phyloP scores from a whole-genome alignment of 2,113 vertebrate species.

The Perca fluviatilis region DNA sequence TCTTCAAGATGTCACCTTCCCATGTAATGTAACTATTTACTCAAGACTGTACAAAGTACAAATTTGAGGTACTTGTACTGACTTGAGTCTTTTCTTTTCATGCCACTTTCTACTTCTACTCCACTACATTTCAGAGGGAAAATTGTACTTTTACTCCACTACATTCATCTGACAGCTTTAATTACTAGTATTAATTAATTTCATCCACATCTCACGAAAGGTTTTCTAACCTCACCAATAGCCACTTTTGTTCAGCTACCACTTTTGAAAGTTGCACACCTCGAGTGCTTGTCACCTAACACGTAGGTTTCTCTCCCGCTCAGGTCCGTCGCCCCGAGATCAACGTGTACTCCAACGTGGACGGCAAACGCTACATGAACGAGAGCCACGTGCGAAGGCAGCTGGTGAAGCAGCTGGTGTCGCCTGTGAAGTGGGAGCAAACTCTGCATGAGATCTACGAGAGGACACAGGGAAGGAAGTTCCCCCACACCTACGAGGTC shows the following conservation, averaged over 20 bases:
- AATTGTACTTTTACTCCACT: too few relatives aligned
- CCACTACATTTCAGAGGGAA: too few relatives aligned
- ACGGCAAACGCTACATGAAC: constrained; percentile 88
- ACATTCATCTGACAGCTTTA: too few relatives aligned
- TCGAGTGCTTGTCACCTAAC: not conserved
- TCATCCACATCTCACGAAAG: not conserved
- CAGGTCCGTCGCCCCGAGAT: constrained; percentile 88
- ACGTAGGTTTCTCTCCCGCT: rapidly evolving
- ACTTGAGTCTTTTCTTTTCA: too few relatives aligned
- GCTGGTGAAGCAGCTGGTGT: constrained; percentile 91
- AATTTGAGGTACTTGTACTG: too few relatives aligned
- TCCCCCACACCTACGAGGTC: constrained; percentile 92
- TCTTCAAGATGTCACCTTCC: not conserved
- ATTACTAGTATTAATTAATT: not conserved
- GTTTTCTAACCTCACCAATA: not conserved
- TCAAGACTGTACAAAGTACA: too few relatives aligned
- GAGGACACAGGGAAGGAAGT: constrained; percentile 85
- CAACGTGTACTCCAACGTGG: constrained; percentile 91
- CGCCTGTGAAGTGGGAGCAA: constrained; percentile 96
- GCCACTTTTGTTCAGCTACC: not conserved
- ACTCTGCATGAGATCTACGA: constrained; percentile 92
- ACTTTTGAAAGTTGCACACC: too few relatives aligned
- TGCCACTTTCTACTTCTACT: too few relatives aligned
- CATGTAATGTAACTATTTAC: not conserved
- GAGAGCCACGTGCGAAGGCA: constrained; percentile 83